phyloP scores from a whole-genome alignment of 2,797 vertebrate genomes.

The Babyrousa celebensis region DNA sequence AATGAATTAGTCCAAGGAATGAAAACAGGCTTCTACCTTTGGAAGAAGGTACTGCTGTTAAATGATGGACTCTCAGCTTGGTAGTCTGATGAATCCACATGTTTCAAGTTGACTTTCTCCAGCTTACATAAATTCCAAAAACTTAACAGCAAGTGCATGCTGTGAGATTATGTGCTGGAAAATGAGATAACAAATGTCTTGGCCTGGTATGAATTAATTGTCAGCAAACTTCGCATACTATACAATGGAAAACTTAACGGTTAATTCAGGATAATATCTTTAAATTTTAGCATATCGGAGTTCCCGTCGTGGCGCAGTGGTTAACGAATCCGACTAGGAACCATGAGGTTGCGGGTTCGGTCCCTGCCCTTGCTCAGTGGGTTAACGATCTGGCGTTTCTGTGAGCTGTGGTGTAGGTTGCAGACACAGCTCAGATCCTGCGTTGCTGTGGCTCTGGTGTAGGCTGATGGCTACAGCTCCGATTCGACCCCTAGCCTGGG shows the following conservation, averaged over 20 bases:
- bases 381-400: too few species aligned
- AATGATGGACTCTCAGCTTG: not conserved
- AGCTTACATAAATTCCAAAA: not conserved
- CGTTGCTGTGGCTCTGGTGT: too few species aligned
- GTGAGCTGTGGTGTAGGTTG: too few species aligned
- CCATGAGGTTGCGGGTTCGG: too few species aligned
- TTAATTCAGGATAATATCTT: not conserved
- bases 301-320: too few species aligned
- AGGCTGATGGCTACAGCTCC: too few species aligned
- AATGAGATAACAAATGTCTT: not conserved
- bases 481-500: too few species aligned
- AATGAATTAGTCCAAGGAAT: slow-evolving; percentile 13
- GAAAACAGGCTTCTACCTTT: not conserved
- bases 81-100: not conserved
- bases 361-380: too few species aligned
- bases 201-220: not conserved
- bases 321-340: too few species aligned
- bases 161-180: not conserved
- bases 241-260: not conserved
- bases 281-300: not conserved
- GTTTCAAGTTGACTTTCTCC: slow-evolving; percentile 14
- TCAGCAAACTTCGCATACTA: not conserved
- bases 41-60: not conserved
- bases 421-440: too few species aligned
- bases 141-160: not conserved